These are phyloP conservation scores for Dioctria rufipes DNA, from an alignment of 2,888 invertebrate genomes.

Conservation along the genomic window DNA sequence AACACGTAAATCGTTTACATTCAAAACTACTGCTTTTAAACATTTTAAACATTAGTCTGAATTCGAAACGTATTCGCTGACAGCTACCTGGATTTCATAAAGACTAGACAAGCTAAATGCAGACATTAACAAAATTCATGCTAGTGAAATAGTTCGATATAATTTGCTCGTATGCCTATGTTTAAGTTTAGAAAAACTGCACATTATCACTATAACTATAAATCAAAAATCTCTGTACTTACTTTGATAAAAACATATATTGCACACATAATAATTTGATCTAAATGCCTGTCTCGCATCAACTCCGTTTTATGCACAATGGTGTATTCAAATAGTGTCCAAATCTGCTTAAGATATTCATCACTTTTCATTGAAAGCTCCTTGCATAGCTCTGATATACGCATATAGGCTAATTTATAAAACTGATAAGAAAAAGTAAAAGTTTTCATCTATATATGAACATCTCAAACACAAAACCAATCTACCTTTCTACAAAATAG, in stretches of 20 bases:
- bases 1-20: too few relatives aligned
- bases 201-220: too few relatives aligned
- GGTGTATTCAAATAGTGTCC: slow-evolving; percentile 96
- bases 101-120: too few relatives aligned
- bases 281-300: slow-evolving; percentile 94
- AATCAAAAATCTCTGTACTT: slow-evolving; percentile 55
- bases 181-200: too few relatives aligned
- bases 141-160: too few relatives aligned
- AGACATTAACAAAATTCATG: too few relatives aligned
- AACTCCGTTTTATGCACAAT: slow-evolving; percentile 87
- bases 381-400: slow-evolving; percentile 91
- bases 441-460: slow-evolving; percentile 36
- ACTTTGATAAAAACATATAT: slow-evolving; percentile 86
- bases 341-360: slow-evolving; percentile 87
- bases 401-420: slow-evolving; percentile 92
- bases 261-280: slow-evolving; percentile 98
- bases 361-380: slow-evolving; percentile 81
- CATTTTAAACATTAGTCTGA: too few relatives aligned
- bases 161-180: too few relatives aligned
- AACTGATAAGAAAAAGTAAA: slow-evolving; percentile 73
- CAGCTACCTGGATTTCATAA: too few relatives aligned
- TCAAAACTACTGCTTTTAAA: too few relatives aligned
- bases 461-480: background rate
- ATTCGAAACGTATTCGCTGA: too few relatives aligned
- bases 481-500: slow-evolving; percentile 38